These are phyloP conservation scores for Cyphomyrus plagiostoma DNA, from an alignment of 2,113 vertebrate species.

Conservation along the genomic window DNA sequence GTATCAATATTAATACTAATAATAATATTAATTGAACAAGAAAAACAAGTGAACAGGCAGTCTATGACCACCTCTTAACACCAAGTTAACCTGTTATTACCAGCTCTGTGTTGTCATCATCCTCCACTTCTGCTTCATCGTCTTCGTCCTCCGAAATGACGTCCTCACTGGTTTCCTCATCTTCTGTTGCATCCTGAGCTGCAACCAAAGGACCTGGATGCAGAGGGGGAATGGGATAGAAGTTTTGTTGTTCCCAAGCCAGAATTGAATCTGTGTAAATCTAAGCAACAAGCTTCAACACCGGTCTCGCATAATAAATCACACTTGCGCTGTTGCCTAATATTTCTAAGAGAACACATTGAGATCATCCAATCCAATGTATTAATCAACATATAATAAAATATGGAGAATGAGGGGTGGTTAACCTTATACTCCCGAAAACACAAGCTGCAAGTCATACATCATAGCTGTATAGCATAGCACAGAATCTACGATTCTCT, in stretches of 20 bases:
- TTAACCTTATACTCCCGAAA: background rate
- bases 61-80: background rate
- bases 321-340: background rate
- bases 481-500: background rate
- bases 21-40: background rate
- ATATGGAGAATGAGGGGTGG: background rate
- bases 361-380: background rate
- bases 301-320: background rate
- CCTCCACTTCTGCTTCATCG: slow-evolving; percentile 93
- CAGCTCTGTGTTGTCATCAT: slow-evolving; percentile 88
- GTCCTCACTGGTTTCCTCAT: slow-evolving; percentile 88
- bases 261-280: background rate
- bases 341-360: background rate
- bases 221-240: background rate
- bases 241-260: background rate
- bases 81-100: slow-evolving; percentile 51
- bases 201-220: slow-evolving; percentile 53
- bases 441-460: background rate
- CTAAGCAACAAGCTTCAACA: background rate
- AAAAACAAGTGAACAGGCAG: background rate
- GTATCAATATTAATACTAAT: background rate
- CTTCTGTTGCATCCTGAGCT: slow-evolving; percentile 88
- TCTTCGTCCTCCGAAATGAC: slow-evolving; percentile 89
- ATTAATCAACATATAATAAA: background rate
- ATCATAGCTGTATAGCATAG: background rate